phyloP scores from a whole-genome alignment of 2,797 vertebrate species.

The Glyptemys insculpta region DNA sequence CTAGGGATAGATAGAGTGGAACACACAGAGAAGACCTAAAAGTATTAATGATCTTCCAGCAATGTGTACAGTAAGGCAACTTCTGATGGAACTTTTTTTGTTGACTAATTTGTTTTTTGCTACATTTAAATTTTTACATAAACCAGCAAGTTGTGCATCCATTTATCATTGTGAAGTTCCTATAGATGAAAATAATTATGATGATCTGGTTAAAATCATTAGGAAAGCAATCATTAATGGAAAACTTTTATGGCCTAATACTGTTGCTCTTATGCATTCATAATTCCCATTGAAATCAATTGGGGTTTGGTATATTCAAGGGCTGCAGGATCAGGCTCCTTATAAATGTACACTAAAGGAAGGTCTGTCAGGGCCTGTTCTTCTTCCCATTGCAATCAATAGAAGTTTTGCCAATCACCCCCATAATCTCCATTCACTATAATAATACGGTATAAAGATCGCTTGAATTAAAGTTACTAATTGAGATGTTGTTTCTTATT shows the following conservation, averaged over 20 bases:
- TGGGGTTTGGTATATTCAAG: constrained; percentile 31
- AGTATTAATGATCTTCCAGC: not conserved
- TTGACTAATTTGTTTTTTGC: constrained; percentile 25
- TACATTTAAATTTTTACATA: constrained; percentile 11
- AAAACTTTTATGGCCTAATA: constrained; percentile 1
- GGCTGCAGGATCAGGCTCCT: constrained; percentile 36
- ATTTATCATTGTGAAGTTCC: not conserved
- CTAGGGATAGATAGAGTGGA: not conserved
- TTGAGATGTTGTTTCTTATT: constrained; percentile 7
- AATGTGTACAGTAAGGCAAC: not conserved
- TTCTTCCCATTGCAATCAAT: not conserved
- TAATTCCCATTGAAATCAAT: not conserved
- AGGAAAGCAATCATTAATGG: not conserved
- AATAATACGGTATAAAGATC: constrained; percentile 5
- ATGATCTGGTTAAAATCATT: not conserved
- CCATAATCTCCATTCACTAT: not conserved
- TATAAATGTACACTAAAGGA: not conserved
- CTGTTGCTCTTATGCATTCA: not conserved
- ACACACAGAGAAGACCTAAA: constrained; percentile 5
- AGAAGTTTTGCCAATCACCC: constrained; percentile 8
- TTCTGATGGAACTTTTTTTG: constrained; percentile 12
- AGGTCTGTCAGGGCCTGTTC: not conserved
- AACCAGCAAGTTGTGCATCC: not conserved
- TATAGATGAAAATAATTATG: not conserved
- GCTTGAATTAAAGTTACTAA: not conserved